Percentiles rank a stretch among this genome's conserved stretches.
phyloP scores from a whole-genome alignment of 2,113 vertebrate genomes.

The Rattus norvegicus region DNA sequence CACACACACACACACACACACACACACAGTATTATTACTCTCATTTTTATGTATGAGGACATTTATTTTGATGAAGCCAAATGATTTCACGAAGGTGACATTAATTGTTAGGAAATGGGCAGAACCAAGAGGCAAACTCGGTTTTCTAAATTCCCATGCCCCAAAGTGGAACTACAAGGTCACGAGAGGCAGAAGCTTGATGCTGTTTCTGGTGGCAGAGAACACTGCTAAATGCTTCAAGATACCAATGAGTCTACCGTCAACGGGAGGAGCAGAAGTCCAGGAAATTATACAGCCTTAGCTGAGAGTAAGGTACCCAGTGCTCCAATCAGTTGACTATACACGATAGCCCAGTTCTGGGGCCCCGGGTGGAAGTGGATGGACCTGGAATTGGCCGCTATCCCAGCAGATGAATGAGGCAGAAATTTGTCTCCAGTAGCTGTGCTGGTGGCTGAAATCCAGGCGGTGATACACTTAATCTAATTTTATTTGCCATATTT shows the following conservation, averaged over 20 bases:
- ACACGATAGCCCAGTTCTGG: neutral
- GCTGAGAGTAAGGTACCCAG: neutral
- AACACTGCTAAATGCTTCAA: neutral
- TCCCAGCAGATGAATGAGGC: neutral
- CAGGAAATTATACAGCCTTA: neutral
- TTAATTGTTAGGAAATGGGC: neutral
- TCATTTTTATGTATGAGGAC: neutral
- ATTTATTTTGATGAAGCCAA: neutral
- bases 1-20: too few species aligned
- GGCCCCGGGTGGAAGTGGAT: neutral
- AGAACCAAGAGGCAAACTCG: neutral
- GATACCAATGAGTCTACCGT: too few species aligned
- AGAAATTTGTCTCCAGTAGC: slow-evolving; percentile 20
- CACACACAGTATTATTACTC: neutral
- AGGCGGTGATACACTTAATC: slow-evolving; percentile 34
- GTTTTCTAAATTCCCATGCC: neutral
- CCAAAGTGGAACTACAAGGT: neutral
- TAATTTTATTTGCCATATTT: slow-evolving; percentile 65
- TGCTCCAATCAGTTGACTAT: neutral
- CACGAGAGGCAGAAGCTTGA: neutral
- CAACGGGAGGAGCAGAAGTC: neutral
- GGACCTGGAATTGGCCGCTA: neutral
- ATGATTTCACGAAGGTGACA: neutral
- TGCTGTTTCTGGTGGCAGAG: neutral
- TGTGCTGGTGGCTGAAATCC: slow-evolving; percentile 8